Conservation (phyloP, 2,113 vertebrate genomes). For the Terrapene triunguis region DNA sequence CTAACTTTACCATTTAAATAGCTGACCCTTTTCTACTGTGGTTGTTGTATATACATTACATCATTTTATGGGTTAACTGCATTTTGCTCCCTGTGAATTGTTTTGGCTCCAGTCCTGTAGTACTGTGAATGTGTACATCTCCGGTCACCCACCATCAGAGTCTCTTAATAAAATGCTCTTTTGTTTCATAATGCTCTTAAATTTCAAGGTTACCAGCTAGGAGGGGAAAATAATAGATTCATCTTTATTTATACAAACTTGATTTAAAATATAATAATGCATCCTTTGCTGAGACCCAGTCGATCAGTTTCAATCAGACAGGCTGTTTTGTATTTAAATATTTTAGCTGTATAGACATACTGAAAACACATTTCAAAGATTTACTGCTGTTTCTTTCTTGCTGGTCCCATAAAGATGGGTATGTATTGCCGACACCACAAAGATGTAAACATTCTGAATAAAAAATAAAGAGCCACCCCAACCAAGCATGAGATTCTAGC, state of each 20-base stretch:
- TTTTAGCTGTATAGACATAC: conserved; percentile 66
- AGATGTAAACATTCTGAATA: conserved; percentile 70
- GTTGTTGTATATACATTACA: background rate
- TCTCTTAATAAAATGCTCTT: background rate
- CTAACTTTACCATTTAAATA: background rate
- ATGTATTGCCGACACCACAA: conserved; percentile 66
- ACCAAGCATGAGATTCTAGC: conserved; percentile 62
- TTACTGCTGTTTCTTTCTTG: conserved; percentile 57
- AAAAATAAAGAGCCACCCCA: conserved; percentile 60
- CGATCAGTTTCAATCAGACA: conserved; percentile 50
- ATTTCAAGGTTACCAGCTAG: conserved; percentile 6
- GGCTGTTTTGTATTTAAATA: conserved; percentile 59
- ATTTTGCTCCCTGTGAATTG: conserved; percentile 8
- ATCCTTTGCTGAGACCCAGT: conserved; percentile 17
- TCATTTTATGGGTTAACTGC: background rate
- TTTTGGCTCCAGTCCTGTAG: conserved; percentile 7
- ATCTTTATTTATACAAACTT: conserved; percentile 39
- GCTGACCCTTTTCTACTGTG: background rate
- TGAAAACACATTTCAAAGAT: conserved; percentile 70
- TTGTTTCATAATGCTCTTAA: background rate
- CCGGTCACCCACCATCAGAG: background rate
- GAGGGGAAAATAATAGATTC: conserved; percentile 1
- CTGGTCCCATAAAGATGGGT: conserved; percentile 57
- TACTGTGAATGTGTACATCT: background rate
- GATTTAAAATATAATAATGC: conserved; percentile 33